Evolutionary conservation across 1,140 invertebrate species (phyloP).

Genomic region (Geopemphigus sp.): DNA sequence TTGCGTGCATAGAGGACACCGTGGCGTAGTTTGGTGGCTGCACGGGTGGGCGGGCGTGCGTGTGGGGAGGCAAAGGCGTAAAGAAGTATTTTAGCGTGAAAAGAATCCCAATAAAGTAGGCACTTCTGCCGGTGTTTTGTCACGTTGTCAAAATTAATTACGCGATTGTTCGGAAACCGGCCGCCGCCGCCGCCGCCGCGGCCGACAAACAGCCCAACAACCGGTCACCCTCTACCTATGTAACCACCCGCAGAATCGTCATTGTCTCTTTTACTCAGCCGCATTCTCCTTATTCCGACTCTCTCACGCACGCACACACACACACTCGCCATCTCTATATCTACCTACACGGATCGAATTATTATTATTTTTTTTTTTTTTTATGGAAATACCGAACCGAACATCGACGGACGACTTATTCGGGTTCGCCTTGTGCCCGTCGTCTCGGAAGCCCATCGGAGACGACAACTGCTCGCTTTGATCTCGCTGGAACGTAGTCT

Average conservation of each 20-base stretch:
- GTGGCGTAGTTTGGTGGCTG: background rate
- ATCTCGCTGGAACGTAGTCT: background rate
- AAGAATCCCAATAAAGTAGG: constrained; percentile 15
- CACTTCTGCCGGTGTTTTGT: constrained; percentile 29
- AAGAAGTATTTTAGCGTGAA: background rate
- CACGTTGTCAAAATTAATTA: constrained; percentile 46
- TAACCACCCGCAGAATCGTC: background rate
- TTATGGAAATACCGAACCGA: background rate
- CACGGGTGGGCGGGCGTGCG: background rate
- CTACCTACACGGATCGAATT: background rate
- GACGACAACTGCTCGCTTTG: background rate
- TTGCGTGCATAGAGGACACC: no score
- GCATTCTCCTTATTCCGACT: background rate
- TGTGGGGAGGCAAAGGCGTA: background rate
- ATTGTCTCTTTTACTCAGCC: background rate
- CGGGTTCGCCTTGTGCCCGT: background rate
- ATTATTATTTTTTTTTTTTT: background rate
- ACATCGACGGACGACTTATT: background rate
- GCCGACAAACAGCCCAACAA: no score
- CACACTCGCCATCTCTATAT: no score
- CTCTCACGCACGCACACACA: no score
- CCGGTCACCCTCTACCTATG: background rate
- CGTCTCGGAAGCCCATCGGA: constrained; percentile 21
- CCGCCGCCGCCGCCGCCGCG: no score
- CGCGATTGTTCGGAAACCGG: constrained; percentile 25